Evolutionary conservation across 2,888 invertebrate species (phyloP), one percentile per base, ranked within the genome.

Genomic region (Xylota sylvarum): DNA sequence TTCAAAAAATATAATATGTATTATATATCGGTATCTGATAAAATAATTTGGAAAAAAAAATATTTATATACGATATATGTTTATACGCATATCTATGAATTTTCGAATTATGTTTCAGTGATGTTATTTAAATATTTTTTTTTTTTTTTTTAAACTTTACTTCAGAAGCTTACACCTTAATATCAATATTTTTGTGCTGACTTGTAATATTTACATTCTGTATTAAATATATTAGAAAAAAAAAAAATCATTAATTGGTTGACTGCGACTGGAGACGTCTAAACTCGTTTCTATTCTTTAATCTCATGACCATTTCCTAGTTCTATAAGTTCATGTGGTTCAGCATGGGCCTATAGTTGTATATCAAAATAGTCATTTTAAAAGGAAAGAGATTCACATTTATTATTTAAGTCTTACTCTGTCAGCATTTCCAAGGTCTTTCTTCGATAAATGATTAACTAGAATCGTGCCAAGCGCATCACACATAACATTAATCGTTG

Each of bases 391-490:
- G 43, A 56, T 52, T 52, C 27, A 27, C 56, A n/a, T 46, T 12
- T 19, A 67, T 12, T 37, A 40, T 46, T 82, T 27, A 32, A 48
- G 48, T 30, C 40, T 93, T 91, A 94, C 90, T 92, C 93, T 90
- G 90, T 92, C 92, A 6, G 92, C 90, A 52, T 91, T 89, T 76
- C 93, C 93, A 80, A 96, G 92, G 90, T 98, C 97, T 10, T 95
- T 94, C 90, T 95, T 95, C 79, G 97, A 97, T 88, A 98, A 93
- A 89, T 97, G 95, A 90, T 97, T 95, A 35, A 99, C 98, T 70
- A 99, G 95, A 78, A 97, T 97, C 55, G 98, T 98, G 50, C 99
- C 99, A 81, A 98, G 93, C 10, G 98, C 97, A 92, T 99, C 99
- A 89, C 99, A 98, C 92, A 98, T 95, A 37, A 99, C 99, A 93